Base-by-base conservation (phyloP, 2,113 vertebrate genomes). In the Rissa tridactyla region DNA sequence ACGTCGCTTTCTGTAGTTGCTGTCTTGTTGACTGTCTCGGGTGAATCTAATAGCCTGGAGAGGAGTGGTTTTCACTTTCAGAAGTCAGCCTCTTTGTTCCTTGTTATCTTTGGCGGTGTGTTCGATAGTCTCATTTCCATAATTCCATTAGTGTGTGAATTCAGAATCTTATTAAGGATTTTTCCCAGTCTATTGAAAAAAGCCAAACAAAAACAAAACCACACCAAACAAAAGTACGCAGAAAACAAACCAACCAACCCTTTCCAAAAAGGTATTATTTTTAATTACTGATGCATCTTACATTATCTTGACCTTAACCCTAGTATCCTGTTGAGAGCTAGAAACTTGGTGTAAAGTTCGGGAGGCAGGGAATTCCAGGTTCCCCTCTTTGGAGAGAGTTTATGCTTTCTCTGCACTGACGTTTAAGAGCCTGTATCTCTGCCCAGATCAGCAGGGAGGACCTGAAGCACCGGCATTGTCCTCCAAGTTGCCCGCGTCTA, bases 61-160 rank as follows among this genome's bases (percentile, higher is more conserved):
- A 82, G 73, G 91, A 78, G 62, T 55, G 77, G 40, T 95, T 96
- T 96, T 91, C 66, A 52, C 90, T 89, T 92, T 75, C 61, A 84
- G 81, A 76, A 95, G 72, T n/a, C 69, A 68, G 23, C 20, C 57
- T 81, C 64, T 91, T 95, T 96, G 83, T 81, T 91, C 55, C 51
- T 85, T 95, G 84, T 92, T 94, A 87, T 96, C 87, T 96, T 95
- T 94, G 88, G 79, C 93, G 85, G 73, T 54, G 62, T 62, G 61
- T 65, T 71, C 70, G 71, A 76, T 86, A 85, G 58, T 82, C 90
- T 68, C 25, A 38, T 96, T 96, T 90, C 83, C 92, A 82, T 94
- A 85, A 88, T 95, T 91, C 57, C 87, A 72, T 91, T 93, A 77
- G 78, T 47, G 26, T 70, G 38, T 90, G 92, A 92, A 90, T 93